Evolutionary conservation across 2,113 vertebrate species (phyloP).

Genomic region (Apodemus sylvaticus): DNA sequence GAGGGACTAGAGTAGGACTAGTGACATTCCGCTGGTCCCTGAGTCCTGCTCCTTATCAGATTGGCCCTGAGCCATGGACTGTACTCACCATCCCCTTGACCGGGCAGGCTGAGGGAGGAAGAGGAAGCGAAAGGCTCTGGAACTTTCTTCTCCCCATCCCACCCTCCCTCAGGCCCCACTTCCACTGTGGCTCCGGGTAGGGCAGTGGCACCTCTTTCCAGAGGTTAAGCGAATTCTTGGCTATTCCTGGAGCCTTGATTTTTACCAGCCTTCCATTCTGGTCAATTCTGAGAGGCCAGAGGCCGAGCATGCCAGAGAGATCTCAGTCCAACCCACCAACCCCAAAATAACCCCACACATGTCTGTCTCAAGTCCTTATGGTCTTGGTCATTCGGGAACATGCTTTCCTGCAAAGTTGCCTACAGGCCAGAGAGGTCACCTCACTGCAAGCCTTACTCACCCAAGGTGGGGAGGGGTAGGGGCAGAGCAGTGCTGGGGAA

Average conservation of each 20-base stretch:
- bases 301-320: conserved; percentile 67
- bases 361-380: conserved; percentile 50
- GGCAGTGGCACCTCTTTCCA: conserved; percentile 4
- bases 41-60: conserved; percentile 55
- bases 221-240: conserved; percentile 70
- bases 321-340: conserved; percentile 54
- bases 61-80: conserved; percentile 13
- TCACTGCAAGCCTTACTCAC: background rate
- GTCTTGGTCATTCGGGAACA: conserved; percentile 51
- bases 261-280: conserved; percentile 75
- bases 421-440: background rate
- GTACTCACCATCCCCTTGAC: background rate
- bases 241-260: conserved; percentile 73
- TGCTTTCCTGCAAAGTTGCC: conserved; percentile 18
- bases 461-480: background rate
- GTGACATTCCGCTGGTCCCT: background rate
- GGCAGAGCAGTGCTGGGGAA: background rate
- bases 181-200: background rate
- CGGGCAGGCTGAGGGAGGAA: background rate
- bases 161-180: background rate
- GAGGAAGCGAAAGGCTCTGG: conserved; percentile 36
- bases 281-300: conserved; percentile 71
- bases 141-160: background rate
- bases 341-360: conserved; percentile 70
- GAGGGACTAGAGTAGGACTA: background rate